Evolutionary conservation across 1,140 invertebrate genomes (phyloP).

Genomic region (Meloidogyne hapla): DNA sequence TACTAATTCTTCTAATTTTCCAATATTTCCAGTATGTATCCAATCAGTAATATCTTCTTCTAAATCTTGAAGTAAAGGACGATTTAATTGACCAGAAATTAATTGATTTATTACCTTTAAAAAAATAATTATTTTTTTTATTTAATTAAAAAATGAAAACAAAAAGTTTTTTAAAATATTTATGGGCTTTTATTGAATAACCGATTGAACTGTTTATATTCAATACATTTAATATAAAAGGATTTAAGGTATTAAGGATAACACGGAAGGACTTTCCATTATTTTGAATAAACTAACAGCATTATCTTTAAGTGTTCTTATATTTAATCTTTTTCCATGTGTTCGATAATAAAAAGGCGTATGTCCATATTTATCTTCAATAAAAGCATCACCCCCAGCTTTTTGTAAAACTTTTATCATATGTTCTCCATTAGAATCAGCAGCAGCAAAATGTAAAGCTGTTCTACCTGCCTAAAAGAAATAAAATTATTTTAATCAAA

Average conservation of each 20-base stretch:
- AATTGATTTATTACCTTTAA: conserved; percentile 57
- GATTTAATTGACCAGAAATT: conserved; percentile 59
- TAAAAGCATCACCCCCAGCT: conserved; percentile 61
- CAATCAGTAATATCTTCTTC: conserved; percentile 70
- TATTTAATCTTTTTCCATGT: conserved; percentile 62
- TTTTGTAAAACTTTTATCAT: conserved; percentile 64
- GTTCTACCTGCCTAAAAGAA: conserved; percentile 57
- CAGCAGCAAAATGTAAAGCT: conserved; percentile 61
- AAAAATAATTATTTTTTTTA: background rate
- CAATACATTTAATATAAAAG: too few relatives aligned
- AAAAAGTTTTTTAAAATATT: too few relatives aligned
- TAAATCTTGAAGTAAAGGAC: conserved; percentile 60
- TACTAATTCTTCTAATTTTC: conserved; percentile 81
- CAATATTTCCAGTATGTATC: conserved; percentile 78
- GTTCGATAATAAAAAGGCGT: conserved; percentile 64
- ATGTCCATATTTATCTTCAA: conserved; percentile 56
- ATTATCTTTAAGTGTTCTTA: conserved; percentile 62
- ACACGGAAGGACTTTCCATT: too few relatives aligned
- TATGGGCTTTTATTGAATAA: too few relatives aligned
- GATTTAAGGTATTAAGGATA: too few relatives aligned
- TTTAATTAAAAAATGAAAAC: too few relatives aligned
- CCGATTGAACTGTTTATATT: too few relatives aligned
- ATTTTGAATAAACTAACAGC: conserved; percentile 53
- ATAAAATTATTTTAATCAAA: conserved; percentile 14
- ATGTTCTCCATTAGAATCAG: conserved; percentile 62